Evolutionary conservation across 2,113 vertebrate genomes (phyloP).

Genomic region (Turnix velox): DNA sequence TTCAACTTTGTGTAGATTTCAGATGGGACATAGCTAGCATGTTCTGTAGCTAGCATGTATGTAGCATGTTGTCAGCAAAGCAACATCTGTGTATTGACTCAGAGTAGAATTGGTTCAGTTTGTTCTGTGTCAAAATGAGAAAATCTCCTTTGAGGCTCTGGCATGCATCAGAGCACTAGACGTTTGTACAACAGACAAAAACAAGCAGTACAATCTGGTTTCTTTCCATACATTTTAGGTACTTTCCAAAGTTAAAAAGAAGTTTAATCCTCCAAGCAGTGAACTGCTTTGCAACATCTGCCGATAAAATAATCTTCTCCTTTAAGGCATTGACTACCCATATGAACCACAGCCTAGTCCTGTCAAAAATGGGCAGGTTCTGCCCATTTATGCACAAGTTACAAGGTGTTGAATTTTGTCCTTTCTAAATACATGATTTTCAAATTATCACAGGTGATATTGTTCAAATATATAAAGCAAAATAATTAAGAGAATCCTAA

Average conservation of each 20-base stretch:
- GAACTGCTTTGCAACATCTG: not conserved
- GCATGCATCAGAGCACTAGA: not conserved
- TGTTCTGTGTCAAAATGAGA: slow-evolving; percentile 3
- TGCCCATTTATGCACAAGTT: not conserved
- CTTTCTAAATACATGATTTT: not conserved
- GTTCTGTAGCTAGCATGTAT: not conserved
- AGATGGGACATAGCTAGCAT: not conserved
- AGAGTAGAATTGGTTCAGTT: slow-evolving; percentile 27
- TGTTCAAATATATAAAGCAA: not conserved
- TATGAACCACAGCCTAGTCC: not conserved
- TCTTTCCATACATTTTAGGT: not conserved
- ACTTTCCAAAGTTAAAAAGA: not conserved
- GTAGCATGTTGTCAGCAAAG: slow-evolving; percentile 38
- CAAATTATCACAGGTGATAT: not conserved
- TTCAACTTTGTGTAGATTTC: not conserved
- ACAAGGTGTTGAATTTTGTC: not conserved
- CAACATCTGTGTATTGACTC: slow-evolving; percentile 45
- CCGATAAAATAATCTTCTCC: not conserved
- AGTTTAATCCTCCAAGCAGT: not conserved
- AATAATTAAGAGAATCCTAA: not conserved
- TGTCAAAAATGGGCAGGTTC: not conserved
- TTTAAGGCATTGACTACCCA: not conserved
- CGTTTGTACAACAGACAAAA: not conserved
- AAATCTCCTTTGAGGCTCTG: slow-evolving; percentile 26
- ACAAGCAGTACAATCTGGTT: not conserved